phyloP scores from a whole-genome alignment of 2,113 vertebrate species.

The Corythornis cristatus region DNA sequence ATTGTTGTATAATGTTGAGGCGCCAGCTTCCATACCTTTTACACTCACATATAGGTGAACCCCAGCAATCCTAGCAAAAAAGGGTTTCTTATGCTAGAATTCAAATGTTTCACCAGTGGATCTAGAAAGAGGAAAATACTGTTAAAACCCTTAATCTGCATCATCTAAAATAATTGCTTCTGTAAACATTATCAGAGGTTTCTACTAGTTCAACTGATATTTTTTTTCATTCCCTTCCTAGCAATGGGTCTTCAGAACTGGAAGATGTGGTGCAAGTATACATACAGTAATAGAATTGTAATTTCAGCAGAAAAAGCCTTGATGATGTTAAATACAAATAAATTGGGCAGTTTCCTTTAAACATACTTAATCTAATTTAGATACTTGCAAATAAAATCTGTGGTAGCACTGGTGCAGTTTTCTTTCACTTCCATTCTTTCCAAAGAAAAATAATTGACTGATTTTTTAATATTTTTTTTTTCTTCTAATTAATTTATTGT shows the following conservation, averaged over 20 bases:
- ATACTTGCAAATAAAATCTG: neutral
- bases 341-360: neutral
- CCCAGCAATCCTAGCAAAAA: neutral
- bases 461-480: neutral
- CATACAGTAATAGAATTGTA: neutral
- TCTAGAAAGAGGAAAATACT: neutral
- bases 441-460: neutral
- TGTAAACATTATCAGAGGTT: constrained; percentile 16
- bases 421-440: neutral
- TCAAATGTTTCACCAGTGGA: neutral
- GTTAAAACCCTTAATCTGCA: neutral
- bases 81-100: neutral
- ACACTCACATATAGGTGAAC: neutral
- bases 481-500: neutral
- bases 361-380: neutral
- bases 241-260: neutral
- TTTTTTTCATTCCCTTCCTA: neutral
- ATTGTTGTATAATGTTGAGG: neutral
- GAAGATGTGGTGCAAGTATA: neutral
- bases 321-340: neutral
- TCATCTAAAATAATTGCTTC: neutral
- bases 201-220: neutral
- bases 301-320: neutral
- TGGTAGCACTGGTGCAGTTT: neutral
- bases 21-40: neutral